Conservation (phyloP, 2,888 invertebrate species). For the Megastigmus dorsalis region DNA sequence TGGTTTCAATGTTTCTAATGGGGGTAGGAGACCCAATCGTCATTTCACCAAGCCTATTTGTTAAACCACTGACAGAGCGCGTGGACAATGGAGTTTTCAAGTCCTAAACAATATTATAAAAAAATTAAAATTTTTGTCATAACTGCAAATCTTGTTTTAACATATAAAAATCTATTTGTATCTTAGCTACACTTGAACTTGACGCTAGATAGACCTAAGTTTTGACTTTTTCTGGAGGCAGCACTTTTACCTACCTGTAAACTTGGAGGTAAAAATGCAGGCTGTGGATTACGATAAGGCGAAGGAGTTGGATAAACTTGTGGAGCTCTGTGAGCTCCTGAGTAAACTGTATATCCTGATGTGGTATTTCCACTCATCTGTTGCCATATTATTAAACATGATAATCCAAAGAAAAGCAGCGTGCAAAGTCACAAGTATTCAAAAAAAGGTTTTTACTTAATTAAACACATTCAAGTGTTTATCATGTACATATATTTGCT, state of each 20-base stretch:
- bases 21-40: conserved; percentile 71
- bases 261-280: conserved; percentile 73
- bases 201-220: conserved; percentile 15
- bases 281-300: conserved; percentile 72
- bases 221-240: conserved; percentile 9
- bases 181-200: no score
- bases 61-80: conserved; percentile 69
- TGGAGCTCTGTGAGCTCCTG: conserved; percentile 71
- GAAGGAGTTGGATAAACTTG: conserved; percentile 73
- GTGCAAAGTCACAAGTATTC: conserved; percentile 62
- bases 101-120: conserved; percentile 64
- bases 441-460: conserved; percentile 45
- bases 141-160: no score
- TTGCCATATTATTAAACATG: conserved; percentile 60
- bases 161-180: no score
- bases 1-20: conserved; percentile 77
- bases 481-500: no score
- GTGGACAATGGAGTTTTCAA: conserved; percentile 71
- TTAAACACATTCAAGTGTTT: no score
- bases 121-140: no score
- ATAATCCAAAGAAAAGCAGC: conserved; percentile 69
- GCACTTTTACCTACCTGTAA: conserved; percentile 66
- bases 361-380: conserved; percentile 69
- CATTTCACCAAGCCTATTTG: conserved; percentile 71
- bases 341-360: conserved; percentile 69